These are phyloP conservation scores for Micromussa lordhowensis DNA, from an alignment of 92 coral and sea anemone species.

Conservation along the genomic window DNA sequence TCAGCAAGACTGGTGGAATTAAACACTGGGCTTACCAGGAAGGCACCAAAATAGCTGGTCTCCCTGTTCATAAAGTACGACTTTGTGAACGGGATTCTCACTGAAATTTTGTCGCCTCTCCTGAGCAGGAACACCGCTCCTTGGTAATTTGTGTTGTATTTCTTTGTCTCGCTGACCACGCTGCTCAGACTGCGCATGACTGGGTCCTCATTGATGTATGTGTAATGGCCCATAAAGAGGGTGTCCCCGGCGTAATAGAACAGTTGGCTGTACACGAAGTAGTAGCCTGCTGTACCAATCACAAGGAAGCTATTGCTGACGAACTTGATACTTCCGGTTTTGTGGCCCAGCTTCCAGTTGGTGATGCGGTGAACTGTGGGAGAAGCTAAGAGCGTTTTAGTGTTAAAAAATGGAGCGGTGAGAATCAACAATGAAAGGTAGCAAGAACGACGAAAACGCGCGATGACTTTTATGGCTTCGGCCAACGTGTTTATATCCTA, in stretches of 20 bases:
- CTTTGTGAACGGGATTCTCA: constrained; percentile 88
- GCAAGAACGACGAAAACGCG: neutral
- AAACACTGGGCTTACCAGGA: constrained; percentile 67
- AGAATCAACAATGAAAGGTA: neutral
- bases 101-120: constrained; percentile 86
- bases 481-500: no score
- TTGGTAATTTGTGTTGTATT: constrained; percentile 91
- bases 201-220: constrained; percentile 79
- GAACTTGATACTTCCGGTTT: constrained; percentile 82
- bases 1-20: constrained; percentile 8
- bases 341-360: constrained; percentile 85
- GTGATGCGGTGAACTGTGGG: constrained; percentile 84
- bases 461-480: no score
- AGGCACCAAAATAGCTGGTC: constrained; percentile 93
- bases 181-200: constrained; percentile 87
- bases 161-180: constrained; percentile 70
- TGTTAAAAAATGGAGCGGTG: neutral
- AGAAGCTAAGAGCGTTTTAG: constrained; percentile 7
- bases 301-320: constrained; percentile 78
- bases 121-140: constrained; percentile 89
- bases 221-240: constrained; percentile 87
- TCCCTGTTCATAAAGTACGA: constrained; percentile 79
- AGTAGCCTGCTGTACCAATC: constrained; percentile 84
- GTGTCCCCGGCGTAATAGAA: constrained; percentile 88
- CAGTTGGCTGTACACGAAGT: constrained; percentile 93